Percentiles rank a stretch among this genome's conserved stretches.
Evolutionary conservation across 2,797 vertebrate species (phyloP).

Genomic region (Anisognathus igniventris): DNA sequence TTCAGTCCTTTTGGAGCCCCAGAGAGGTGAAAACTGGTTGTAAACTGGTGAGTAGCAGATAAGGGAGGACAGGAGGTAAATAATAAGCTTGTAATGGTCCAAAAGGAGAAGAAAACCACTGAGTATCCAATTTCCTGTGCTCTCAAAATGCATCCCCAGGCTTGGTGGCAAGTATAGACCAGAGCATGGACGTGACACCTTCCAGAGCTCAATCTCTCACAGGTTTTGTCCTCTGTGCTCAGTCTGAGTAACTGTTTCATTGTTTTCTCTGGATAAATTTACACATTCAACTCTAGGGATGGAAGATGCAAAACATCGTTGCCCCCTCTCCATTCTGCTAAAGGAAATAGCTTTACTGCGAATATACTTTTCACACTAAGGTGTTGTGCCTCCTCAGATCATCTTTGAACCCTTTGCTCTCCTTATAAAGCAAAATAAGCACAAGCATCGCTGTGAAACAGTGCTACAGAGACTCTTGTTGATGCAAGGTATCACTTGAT

Average conservation of each 20-base stretch:
- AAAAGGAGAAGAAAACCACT: not conserved
- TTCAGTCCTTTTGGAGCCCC: not conserved
- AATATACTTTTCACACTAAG: not conserved
- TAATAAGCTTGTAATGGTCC: not conserved
- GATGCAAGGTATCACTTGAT: not conserved
- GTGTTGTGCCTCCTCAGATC: not conserved
- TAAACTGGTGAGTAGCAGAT: not conserved
- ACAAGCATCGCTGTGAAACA: not conserved
- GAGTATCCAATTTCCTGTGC: not conserved
- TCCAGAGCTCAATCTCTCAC: not conserved
- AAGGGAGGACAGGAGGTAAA: not conserved
- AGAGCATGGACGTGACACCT: not conserved
- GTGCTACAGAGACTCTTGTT: not conserved
- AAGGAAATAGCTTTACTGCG: not conserved
- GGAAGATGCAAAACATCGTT: not conserved
- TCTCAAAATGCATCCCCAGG: not conserved
- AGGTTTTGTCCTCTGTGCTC: not conserved
- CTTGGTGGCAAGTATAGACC: not conserved
- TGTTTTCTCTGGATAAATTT: not conserved
- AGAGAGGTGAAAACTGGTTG: not conserved
- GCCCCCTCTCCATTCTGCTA: not conserved
- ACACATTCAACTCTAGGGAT: not conserved
- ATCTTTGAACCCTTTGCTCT: not conserved
- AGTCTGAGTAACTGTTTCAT: not conserved
- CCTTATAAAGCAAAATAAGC: not conserved